A percentile compares a stretch with the other conserved stretches of the same genome.
Evolutionary conservation across 1,140 invertebrate genomes (phyloP).

Genomic region (Hesperophylax magnus): DNA sequence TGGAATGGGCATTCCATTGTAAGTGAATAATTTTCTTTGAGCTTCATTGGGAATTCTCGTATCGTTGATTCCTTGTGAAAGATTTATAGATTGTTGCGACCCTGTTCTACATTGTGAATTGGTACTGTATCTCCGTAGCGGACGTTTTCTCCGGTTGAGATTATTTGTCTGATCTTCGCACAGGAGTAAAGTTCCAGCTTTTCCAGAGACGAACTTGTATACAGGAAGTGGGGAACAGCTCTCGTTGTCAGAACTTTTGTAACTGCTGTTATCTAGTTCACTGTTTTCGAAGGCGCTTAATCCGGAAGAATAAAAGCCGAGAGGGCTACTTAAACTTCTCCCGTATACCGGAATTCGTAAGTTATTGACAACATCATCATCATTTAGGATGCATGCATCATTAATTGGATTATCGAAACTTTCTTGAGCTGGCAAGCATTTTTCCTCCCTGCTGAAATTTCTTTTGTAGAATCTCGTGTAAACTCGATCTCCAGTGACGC

Average conservation of each 20-base stretch:
- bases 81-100: conserved; percentile 27
- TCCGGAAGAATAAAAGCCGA: conserved; percentile 44
- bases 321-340: conserved; percentile 43
- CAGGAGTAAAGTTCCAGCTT: conserved; percentile 54
- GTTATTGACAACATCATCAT: background rate
- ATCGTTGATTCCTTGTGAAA: background rate
- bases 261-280: conserved; percentile 65
- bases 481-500: conserved; percentile 65
- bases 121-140: conserved; percentile 28
- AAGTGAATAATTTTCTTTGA: conserved; percentile 34
- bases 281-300: conserved; percentile 57
- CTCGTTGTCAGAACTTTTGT: conserved; percentile 71
- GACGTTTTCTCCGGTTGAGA: conserved; percentile 46
- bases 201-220: conserved; percentile 49
- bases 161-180: conserved; percentile 26
- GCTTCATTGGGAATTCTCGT: conserved; percentile 2
- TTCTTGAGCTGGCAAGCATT: conserved; percentile 4
- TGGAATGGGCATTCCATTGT: conserved; percentile 40
- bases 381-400: conserved; percentile 11
- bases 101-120: conserved; percentile 35
- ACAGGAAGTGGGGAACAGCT: conserved; percentile 59
- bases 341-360: conserved; percentile 41
- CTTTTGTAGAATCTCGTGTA: conserved; percentile 65
- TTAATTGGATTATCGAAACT: conserved; percentile 17
- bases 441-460: conserved; percentile 32